Evolutionary conservation across 2,797 vertebrate genomes (phyloP), one percentile per base, ranked within the genome.

Genomic region (Salmo trutta): DNA sequence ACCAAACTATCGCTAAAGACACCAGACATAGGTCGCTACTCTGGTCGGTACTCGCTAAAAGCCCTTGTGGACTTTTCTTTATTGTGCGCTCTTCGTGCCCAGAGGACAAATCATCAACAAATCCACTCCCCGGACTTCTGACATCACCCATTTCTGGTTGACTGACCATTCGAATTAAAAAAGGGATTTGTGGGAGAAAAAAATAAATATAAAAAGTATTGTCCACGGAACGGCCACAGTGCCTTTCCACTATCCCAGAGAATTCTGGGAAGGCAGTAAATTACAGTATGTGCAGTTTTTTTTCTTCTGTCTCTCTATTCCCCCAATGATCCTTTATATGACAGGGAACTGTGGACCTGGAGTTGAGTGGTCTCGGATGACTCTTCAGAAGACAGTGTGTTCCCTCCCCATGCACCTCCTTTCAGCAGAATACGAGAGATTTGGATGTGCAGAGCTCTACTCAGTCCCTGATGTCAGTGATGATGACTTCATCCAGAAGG

Each of bases 321-420:
- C 88, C 87, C 89, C 86, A 92, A 91, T 89, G 91, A 87, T 91
- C 90, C 91, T 91, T 94, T 93, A 91, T 88, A 92, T 93, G 92
- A 92, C 90, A 90, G 90, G 87, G 91, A 90, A 92, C 90, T 86
- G 90, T 87, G 84, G 90, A 85, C 84, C 86, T 85, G 90, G 84
- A 85, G 82, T 91, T 87, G 83, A 92, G 81, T 82, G 86, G 91
- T 90, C 90, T 93, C 92, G 65, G 71, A 87, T 82, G 92, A 75
- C 91, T 91, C 91, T 88, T 92, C 89, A 90, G 74, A 78, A 87
- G 88, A 89, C 62, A 12, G 64, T 29, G 24, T 29, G 17, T 4
- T 24, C 36, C 72, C 29, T 27, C 27, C 53, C 59, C 29, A 36
- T 12, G 47, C 41, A 73, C 12, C 75, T 17, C 52, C 67, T 62